Evolutionary conservation across 2,888 invertebrate genomes (phyloP).

Genomic region (Galerucella calmariensis): DNA sequence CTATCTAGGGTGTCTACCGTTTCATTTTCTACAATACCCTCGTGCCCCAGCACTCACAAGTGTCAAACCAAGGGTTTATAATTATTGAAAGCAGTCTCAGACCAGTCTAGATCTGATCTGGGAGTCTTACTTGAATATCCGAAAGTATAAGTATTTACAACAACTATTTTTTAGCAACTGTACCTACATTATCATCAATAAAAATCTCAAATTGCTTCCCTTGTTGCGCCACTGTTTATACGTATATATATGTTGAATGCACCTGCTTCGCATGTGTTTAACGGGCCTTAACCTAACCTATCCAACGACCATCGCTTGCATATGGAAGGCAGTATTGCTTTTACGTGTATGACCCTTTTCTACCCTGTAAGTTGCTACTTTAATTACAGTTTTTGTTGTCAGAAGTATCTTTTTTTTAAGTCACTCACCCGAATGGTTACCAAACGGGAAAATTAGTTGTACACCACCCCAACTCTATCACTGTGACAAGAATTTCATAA

Average conservation of each 20-base stretch:
- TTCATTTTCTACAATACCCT: no score
- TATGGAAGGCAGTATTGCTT: constrained; percentile 41
- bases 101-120: no score
- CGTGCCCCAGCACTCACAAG: no score
- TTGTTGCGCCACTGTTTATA: constrained; percentile 19
- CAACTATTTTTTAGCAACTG: neutral
- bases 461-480: neutral
- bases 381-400: constrained; percentile 31
- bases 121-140: neutral
- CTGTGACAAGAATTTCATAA: neutral
- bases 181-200: neutral
- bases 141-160: neutral
- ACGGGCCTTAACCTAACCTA: constrained; percentile 45
- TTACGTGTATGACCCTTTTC: constrained; percentile 41
- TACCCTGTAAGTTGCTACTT: constrained; percentile 33
- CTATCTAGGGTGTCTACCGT: no score
- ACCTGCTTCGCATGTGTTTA: constrained; percentile 50
- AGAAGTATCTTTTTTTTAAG: constrained; percentile 11
- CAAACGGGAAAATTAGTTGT: neutral
- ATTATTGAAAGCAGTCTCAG: no score
- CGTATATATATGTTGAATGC: constrained; percentile 36
- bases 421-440: constrained; percentile 4
- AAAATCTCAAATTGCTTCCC: neutral
- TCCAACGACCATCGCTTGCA: constrained; percentile 41
- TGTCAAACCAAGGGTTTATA: no score